Base-by-base conservation (phyloP, 2,113 vertebrate genomes). In the Calypte anna region DNA sequence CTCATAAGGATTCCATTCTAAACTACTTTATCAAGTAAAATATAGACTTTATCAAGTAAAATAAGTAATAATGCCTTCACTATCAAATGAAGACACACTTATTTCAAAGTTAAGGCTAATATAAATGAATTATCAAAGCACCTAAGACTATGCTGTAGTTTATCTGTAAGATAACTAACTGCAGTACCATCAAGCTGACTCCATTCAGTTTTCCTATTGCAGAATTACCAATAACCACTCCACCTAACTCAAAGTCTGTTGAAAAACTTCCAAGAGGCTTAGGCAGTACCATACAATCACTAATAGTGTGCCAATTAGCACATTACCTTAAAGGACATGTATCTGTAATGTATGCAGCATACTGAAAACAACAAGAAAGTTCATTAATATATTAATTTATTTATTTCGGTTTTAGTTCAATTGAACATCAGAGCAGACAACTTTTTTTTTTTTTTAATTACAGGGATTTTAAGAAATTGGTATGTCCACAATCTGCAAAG, bases 351-450 rank as follows among this genome's bases (percentile, higher is more conserved):
- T 48, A 24, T 63, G 88, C 50, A 59, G 23, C 51, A 7, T 64
- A 94, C 59, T 86, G 54, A 88, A 91, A 93, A 93, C 75, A 93
- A 54, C 46, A 78, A 73, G 14, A 44, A 61, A 70, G 17, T 61
- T 93, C 57, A 86, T 88, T 44, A 75, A 92, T 86, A 64, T 70
- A 95, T 90, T 92, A 95, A 95, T 97, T 97, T 96, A 97, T 96
- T 97, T 0, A 54, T 30, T 86, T 92, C 89, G 72, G 55, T 82
- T 96, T 82, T 77, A 96, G 94, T 97, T 97, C 95, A 96, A 96
- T 94, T 96, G 96, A 95, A 95, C 95, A 95, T 93, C 91, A 93
- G 40, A 92, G 28, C 51, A 96, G 55, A 67, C 91, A 96, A 94
- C 85, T 91, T 96, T 86, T 96, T 40, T 40, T 40, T 40, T 40